Conservation (phyloP, 2,113 vertebrate genomes). For the Phalacrocorax aristotelis region DNA sequence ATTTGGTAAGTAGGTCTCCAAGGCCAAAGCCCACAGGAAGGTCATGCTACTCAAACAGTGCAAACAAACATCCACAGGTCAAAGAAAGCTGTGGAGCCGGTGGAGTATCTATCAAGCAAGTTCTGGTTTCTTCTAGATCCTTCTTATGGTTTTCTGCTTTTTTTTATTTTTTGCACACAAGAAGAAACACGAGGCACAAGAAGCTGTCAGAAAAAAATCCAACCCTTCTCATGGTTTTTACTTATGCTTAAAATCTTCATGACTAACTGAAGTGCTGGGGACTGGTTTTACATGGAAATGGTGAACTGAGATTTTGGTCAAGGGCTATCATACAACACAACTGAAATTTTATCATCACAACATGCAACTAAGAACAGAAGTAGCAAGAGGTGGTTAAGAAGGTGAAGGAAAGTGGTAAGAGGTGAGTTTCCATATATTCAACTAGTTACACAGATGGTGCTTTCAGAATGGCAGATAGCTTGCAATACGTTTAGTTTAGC, state of each 20-base stretch:
- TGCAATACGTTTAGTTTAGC: background rate
- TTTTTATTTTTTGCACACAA: background rate
- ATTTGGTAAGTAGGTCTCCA: background rate
- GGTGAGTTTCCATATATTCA: background rate
- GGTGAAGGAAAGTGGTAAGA: background rate
- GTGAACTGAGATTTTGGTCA: background rate
- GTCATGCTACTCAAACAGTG: background rate
- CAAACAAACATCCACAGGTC: background rate
- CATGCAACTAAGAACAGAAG: background rate
- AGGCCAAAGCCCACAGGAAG: background rate
- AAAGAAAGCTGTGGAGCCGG: background rate
- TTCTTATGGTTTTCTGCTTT: background rate
- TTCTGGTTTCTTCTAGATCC: background rate
- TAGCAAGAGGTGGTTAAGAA: background rate
- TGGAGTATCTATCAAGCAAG: background rate
- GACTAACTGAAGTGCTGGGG: background rate
- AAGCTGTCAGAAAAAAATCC: background rate
- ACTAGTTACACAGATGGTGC: background rate
- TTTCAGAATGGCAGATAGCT: conserved; percentile 1
- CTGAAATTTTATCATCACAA: background rate
- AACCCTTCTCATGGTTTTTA: background rate
- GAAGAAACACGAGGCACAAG: background rate
- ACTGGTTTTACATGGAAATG: background rate
- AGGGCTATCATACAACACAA: background rate
- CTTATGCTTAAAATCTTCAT: background rate